Conservation (phyloP, 2,888 invertebrate species). For the Dromius quadrimaculatus region DNA sequence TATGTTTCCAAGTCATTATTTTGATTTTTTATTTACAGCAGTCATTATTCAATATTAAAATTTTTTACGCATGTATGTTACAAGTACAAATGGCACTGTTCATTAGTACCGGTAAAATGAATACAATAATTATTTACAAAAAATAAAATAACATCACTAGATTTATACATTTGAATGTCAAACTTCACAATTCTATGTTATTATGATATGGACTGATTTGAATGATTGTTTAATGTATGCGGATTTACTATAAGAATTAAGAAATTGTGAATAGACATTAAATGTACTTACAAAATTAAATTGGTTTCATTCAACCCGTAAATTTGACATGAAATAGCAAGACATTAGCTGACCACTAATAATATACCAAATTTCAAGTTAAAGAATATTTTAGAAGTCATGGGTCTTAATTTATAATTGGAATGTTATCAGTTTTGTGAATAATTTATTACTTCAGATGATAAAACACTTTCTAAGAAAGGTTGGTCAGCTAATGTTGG, state of each 20-base stretch:
- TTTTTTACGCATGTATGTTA: constrained; percentile 43
- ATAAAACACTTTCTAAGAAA: too few relatives aligned
- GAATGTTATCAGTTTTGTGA: too few relatives aligned
- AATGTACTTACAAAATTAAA: not conserved
- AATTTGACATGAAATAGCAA: constrained; percentile 5
- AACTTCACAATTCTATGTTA: constrained; percentile 10
- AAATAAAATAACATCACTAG: constrained; percentile 14
- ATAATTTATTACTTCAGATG: too few relatives aligned
- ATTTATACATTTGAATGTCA: constrained; percentile 6
- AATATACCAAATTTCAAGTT: too few relatives aligned
- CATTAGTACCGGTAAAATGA: constrained; percentile 40
- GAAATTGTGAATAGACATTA: constrained; percentile 16
- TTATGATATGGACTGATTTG: constrained; percentile 12
- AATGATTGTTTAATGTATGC: not conserved
- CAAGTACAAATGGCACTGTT: constrained; percentile 42
- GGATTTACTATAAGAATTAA: not conserved
- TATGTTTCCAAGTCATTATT: constrained; percentile 38
- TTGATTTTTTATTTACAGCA: constrained; percentile 45
- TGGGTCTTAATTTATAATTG: too few relatives aligned
- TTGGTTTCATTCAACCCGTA: constrained; percentile 19
- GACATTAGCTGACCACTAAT: too few relatives aligned
- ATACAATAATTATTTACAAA: constrained; percentile 26
- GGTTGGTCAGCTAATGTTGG: too few relatives aligned
- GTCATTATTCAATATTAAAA: constrained; percentile 41
- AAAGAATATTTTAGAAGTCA: too few relatives aligned